These are phyloP conservation scores for Spinus olivaceus DNA, from an alignment of 2,797 vertebrate genomes.

Conservation along the genomic window DNA sequence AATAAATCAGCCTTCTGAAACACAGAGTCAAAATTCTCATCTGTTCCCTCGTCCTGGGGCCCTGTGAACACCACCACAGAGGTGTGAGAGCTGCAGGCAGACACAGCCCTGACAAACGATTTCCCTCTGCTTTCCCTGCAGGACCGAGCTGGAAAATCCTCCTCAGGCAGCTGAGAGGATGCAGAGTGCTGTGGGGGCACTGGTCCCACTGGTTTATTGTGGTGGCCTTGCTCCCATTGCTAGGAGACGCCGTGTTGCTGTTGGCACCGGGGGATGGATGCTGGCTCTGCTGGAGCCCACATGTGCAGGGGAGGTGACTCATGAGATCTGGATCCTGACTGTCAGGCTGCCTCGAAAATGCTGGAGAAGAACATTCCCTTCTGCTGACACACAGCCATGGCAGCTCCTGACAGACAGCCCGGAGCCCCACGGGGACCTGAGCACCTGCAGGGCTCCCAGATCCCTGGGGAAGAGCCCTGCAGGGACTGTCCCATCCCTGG, in stretches of 20 bases:
- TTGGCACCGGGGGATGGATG: neutral
- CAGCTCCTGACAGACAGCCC: neutral
- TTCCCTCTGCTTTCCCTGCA: neutral
- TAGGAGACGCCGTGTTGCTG: slow-evolving; percentile 13
- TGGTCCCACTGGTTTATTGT: neutral
- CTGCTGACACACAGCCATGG: neutral
- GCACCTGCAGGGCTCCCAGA: fast-evolving
- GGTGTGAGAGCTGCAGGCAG: neutral
- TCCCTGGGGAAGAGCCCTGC: fast-evolving
- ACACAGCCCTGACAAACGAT: neutral
- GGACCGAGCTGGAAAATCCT: neutral
- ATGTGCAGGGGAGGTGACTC: slow-evolving; percentile 28
- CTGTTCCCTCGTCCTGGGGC: too few relatives aligned
- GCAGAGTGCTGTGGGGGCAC: neutral
- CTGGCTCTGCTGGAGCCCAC: neutral
- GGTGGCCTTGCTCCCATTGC: neutral
- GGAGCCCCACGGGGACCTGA: fast-evolving
- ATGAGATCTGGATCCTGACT: neutral
- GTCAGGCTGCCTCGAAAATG: neutral
- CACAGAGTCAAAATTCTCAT: too few relatives aligned
- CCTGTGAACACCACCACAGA: neutral
- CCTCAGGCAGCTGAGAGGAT: neutral
- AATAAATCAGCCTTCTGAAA: too few relatives aligned
- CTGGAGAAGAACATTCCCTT: slow-evolving; percentile 44
- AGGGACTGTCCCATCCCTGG: neutral